A percentile compares a stretch with the other conserved stretches of the same genome.
phyloP scores from a whole-genome alignment of 1,140 invertebrate genomes.

The Tetramorium alpestre region DNA sequence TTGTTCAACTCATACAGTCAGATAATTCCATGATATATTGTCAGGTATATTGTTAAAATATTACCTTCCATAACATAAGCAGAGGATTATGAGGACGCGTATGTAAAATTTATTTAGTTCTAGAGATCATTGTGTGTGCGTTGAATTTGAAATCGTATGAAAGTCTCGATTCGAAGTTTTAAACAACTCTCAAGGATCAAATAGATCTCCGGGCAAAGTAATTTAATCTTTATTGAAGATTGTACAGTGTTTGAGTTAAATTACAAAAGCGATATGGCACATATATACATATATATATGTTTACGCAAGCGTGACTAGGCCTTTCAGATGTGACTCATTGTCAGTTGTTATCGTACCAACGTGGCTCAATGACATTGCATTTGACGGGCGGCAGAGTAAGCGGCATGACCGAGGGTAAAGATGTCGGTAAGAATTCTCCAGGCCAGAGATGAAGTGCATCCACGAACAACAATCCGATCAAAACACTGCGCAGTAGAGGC shows the following conservation, averaged over 20 bases:
- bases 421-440: constrained; percentile 80
- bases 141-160: neutral
- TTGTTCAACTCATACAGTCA: neutral
- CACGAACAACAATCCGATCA: constrained; percentile 75
- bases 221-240: neutral
- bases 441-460: constrained; percentile 81
- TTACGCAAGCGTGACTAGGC: neutral
- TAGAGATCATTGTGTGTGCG: neutral
- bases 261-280: neutral
- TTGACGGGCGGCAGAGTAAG: constrained; percentile 75
- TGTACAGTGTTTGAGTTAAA: neutral
- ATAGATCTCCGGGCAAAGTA: neutral
- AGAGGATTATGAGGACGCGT: neutral
- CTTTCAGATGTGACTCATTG: neutral
- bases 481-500: constrained; percentile 73
- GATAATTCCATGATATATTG: neutral
- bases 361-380: constrained; percentile 82
- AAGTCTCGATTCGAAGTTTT: neutral
- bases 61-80: neutral
- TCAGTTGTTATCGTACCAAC: constrained; percentile 77
- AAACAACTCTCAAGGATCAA: neutral
- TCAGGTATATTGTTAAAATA: neutral
- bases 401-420: constrained; percentile 70
- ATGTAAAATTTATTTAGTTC: neutral
- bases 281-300: neutral